Conservation (phyloP, 2,113 vertebrate genomes). For the Pluvialis apricaria region DNA sequence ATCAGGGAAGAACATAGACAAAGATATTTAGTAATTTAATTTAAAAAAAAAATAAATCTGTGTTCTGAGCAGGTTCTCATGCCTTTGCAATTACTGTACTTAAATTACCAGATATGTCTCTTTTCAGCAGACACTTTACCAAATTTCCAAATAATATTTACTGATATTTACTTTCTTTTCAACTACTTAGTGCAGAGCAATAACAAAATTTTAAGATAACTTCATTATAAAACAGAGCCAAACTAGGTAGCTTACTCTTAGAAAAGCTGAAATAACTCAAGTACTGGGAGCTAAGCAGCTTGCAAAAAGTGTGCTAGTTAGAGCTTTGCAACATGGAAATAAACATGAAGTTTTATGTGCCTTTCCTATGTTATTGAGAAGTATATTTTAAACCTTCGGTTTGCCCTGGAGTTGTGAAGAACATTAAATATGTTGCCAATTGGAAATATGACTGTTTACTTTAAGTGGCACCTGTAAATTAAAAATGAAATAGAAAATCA, state of each 20-base stretch:
- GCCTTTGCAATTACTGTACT: neutral
- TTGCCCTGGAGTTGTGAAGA: conserved; percentile 18
- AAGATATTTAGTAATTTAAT: neutral
- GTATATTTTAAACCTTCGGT: conserved; percentile 6
- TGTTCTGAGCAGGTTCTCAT: neutral
- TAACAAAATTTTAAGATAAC: neutral
- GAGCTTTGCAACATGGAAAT: neutral
- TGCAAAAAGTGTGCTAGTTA: neutral
- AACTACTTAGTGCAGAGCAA: neutral
- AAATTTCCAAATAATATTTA: neutral
- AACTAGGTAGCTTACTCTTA: neutral
- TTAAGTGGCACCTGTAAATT: conserved; percentile 4
- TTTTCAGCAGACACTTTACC: neutral
- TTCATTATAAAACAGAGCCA: neutral
- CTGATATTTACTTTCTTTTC: neutral
- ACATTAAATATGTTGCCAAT: neutral
- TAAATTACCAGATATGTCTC: neutral
- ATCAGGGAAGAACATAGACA: neutral
- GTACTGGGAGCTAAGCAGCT: neutral
- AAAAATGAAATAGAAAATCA: conserved; percentile 14
- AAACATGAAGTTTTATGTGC: neutral
- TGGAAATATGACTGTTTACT: conserved; percentile 20
- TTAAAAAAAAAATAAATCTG: neutral
- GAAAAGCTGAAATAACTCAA: neutral
- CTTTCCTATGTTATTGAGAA: neutral